phyloP scores from a whole-genome alignment of 2,888 invertebrate species.

The Ligdia adustata region DNA sequence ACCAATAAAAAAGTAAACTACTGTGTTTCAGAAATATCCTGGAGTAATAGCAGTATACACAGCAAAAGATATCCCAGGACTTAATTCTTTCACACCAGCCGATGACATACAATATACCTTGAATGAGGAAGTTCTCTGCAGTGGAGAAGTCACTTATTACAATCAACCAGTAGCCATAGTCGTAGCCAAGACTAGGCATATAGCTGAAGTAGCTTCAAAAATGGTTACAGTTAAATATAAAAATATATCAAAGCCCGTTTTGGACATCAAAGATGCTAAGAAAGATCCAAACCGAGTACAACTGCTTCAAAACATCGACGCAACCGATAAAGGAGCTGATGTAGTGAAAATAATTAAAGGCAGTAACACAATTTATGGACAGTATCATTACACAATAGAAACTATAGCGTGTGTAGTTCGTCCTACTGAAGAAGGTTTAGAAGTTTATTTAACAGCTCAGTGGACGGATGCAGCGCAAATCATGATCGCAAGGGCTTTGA shows the following conservation, averaged over 20 bases:
- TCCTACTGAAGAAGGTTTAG: constrained; percentile 86
- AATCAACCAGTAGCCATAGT: constrained; percentile 88
- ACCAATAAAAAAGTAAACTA: not conserved
- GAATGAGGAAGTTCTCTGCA: constrained; percentile 75
- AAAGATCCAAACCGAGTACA: constrained; percentile 16
- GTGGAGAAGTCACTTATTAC: constrained; percentile 80
- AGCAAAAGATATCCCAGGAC: constrained; percentile 87
- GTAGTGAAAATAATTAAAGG: constrained; percentile 31
- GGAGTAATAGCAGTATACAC: constrained; percentile 87
- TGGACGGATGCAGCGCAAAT: constrained; percentile 79
- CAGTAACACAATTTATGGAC: constrained; percentile 53
- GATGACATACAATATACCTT: constrained; percentile 30
- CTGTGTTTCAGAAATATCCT: constrained; percentile 73
- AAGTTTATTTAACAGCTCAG: constrained; percentile 83
- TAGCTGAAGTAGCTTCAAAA: constrained; percentile 81
- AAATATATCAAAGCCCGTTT: constrained; percentile 52
- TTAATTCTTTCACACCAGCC: constrained; percentile 76
- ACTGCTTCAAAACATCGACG: constrained; percentile 2
- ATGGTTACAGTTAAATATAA: constrained; percentile 81
- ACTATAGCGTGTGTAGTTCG: constrained; percentile 81
- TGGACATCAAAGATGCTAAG: constrained; percentile 25
- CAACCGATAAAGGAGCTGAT: constrained; percentile 27
- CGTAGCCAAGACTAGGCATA: constrained; percentile 79
- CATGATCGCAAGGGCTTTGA: constrained; percentile 74
- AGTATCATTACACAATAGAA: constrained; percentile 88